phyloP scores from a whole-genome alignment of 2,113 vertebrate species.

The Colistium nudipinnis region DNA sequence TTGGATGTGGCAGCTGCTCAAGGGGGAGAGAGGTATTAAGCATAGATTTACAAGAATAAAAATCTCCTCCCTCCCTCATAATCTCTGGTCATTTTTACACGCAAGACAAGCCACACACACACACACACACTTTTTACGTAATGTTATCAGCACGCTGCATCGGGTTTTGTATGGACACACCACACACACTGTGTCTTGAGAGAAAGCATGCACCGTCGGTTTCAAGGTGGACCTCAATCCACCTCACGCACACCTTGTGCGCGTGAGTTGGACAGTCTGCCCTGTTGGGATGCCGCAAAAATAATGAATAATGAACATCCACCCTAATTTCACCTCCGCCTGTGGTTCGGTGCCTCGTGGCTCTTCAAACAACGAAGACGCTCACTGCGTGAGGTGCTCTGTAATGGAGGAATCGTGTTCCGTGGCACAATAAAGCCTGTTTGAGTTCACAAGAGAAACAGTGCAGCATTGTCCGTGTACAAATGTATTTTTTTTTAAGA shows the following conservation, averaged over 20 bases:
- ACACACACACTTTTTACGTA: constrained; percentile 53
- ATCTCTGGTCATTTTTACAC: constrained; percentile 70
- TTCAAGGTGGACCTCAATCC: not conserved
- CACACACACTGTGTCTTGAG: constrained; percentile 29
- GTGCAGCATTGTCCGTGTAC: constrained; percentile 49
- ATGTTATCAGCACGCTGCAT: constrained; percentile 36
- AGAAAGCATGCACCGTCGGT: constrained; percentile 63
- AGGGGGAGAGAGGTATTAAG: constrained; percentile 78
- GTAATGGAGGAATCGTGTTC: constrained; percentile 47
- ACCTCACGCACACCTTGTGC: constrained; percentile 50
- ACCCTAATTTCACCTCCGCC: constrained; percentile 7
- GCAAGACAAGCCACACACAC: constrained; percentile 47
- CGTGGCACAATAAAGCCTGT: constrained; percentile 63
- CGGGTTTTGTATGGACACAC: constrained; percentile 29
- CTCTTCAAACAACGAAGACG: constrained; percentile 44
- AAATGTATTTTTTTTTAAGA: constrained; percentile 52
- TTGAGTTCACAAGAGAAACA: constrained; percentile 58
- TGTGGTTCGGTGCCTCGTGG: not conserved
- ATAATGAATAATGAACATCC: constrained; percentile 29
- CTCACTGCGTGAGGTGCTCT: constrained; percentile 35
- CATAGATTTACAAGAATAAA: constrained; percentile 78
- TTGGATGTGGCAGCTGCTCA: constrained; percentile 75
- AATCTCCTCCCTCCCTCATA: constrained; percentile 68
- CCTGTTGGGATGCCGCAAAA: constrained; percentile 14
- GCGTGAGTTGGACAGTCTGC: constrained; percentile 40